These are phyloP conservation scores for Synanceia verrucosa DNA, from an alignment of 2,797 vertebrate genomes.

Conservation along the genomic window DNA sequence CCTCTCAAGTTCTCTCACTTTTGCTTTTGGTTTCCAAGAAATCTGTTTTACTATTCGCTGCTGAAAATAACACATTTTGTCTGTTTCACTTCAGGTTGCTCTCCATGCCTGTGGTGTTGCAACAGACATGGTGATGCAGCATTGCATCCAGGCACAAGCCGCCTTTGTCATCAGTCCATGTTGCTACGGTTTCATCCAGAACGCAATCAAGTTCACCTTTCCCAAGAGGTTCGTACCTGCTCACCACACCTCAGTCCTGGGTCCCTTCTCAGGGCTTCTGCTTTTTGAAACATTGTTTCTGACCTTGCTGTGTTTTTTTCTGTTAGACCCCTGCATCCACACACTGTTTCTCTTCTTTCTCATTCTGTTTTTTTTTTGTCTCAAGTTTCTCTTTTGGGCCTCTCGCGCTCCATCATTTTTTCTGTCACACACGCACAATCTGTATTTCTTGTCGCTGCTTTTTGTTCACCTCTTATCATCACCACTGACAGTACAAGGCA, in stretches of 20 bases:
- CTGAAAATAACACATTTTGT: constrained; percentile 1
- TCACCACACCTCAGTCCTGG: neutral
- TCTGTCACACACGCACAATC: neutral
- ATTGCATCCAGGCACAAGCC: constrained; percentile 87
- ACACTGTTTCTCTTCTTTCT: neutral
- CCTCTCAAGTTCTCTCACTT: constrained; percentile 15
- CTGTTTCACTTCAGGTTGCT: constrained; percentile 84
- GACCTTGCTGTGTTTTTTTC: constrained; percentile 31
- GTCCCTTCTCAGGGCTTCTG: neutral
- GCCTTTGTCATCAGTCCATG: constrained; percentile 94
- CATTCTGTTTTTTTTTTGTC: neutral
- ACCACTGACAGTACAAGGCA: constrained; percentile 20
- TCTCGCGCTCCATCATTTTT: constrained; percentile 12
- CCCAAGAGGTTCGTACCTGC: constrained; percentile 88
- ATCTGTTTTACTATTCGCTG: neutral
- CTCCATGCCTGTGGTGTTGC: constrained; percentile 96
- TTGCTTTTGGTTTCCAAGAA: neutral
- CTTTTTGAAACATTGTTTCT: constrained; percentile 13
- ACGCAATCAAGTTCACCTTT: constrained; percentile 93
- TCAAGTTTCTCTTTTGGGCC: neutral
- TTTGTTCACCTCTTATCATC: constrained; percentile 42
- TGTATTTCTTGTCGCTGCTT: constrained; percentile 15
- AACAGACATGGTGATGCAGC: constrained; percentile 97
- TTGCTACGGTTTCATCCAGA: constrained; percentile 98
- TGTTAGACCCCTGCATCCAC: constrained; percentile 4